These are phyloP conservation scores for Calephelis virginiensis DNA, from an alignment of 1,140 invertebrate species.

Conservation along the genomic window DNA sequence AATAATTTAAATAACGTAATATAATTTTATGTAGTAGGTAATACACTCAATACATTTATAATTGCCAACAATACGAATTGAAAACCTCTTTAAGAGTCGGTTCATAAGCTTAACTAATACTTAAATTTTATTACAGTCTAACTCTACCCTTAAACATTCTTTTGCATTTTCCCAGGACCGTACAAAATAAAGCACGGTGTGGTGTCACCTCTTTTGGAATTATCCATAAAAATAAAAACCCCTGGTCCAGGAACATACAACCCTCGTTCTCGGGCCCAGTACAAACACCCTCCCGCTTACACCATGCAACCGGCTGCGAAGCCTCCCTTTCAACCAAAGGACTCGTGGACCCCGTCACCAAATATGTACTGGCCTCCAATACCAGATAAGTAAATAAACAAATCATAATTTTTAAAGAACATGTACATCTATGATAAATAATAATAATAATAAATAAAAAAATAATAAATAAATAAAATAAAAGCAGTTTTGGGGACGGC, in stretches of 20 bases:
- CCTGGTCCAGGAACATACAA: constrained; percentile 48
- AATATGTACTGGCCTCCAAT: constrained; percentile 61
- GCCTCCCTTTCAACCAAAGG: constrained; percentile 45
- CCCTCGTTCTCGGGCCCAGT: constrained; percentile 24
- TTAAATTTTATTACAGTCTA: too few species aligned
- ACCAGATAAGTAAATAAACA: constrained; percentile 37
- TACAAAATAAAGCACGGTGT: constrained; percentile 46
- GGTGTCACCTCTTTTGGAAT: constrained; percentile 36
- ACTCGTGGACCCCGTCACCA: constrained; percentile 60
- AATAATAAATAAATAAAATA: too few species aligned
- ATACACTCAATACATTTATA: too few species aligned
- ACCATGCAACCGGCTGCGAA: constrained; percentile 38
- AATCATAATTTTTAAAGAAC: too few species aligned
- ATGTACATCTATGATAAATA: too few species aligned
- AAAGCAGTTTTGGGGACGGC: too few species aligned
- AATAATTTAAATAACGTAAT: too few species aligned
- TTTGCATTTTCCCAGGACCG: constrained; percentile 30
- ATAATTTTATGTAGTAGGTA: too few species aligned
- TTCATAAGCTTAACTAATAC: too few species aligned
- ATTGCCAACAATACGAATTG: too few species aligned
- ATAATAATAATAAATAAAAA: too few species aligned
- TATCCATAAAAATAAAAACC: constrained; percentile 28
- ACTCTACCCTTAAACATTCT: not conserved
- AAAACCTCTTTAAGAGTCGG: too few species aligned
- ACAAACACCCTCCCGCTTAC: constrained; percentile 48